A percentile compares a stretch with the other conserved stretches of the same genome.
phyloP scores from a whole-genome alignment of 2,888 invertebrate genomes.

The Pollenia angustigena region DNA sequence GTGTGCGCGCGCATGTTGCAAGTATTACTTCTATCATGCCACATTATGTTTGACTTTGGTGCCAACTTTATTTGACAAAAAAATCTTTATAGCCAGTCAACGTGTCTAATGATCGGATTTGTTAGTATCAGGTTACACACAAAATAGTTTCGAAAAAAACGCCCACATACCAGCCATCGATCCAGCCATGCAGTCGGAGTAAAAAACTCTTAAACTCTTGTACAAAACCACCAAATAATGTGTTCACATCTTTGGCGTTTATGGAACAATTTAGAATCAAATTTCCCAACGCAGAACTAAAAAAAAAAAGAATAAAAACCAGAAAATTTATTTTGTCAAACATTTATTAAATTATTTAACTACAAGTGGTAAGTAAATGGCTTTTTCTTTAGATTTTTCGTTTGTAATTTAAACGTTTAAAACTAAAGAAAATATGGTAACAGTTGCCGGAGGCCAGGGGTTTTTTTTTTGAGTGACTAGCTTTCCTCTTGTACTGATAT shows the following conservation, averaged over 20 bases:
- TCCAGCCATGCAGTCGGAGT: neutral
- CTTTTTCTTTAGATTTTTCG: neutral
- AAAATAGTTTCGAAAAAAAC: constrained; percentile 78
- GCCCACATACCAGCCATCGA: constrained; percentile 81
- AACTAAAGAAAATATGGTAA: neutral
- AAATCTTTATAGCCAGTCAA: constrained; percentile 80
- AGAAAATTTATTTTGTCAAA: constrained; percentile 27
- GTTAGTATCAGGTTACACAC: constrained; percentile 82
- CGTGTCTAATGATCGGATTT: constrained; percentile 83
- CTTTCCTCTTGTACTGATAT: no score
- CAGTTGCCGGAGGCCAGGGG: no score
- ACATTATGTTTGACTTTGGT: constrained; percentile 58
- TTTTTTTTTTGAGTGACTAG: no score
- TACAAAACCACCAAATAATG: constrained; percentile 38
- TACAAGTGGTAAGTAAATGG: constrained; percentile 1
- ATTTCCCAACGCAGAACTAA: constrained; percentile 41
- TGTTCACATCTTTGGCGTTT: constrained; percentile 66
- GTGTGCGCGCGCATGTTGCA: neutral
- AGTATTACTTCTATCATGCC: constrained; percentile 32
- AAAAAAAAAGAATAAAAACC: neutral
- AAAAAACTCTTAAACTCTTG: neutral
- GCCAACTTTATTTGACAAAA: constrained; percentile 80
- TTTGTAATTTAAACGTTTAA: constrained; percentile 7
- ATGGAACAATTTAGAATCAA: constrained; percentile 66
- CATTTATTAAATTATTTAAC: constrained; percentile 60